Evolutionary conservation across 2,888 invertebrate species (phyloP).

Genomic region (Crioceris asparagi): DNA sequence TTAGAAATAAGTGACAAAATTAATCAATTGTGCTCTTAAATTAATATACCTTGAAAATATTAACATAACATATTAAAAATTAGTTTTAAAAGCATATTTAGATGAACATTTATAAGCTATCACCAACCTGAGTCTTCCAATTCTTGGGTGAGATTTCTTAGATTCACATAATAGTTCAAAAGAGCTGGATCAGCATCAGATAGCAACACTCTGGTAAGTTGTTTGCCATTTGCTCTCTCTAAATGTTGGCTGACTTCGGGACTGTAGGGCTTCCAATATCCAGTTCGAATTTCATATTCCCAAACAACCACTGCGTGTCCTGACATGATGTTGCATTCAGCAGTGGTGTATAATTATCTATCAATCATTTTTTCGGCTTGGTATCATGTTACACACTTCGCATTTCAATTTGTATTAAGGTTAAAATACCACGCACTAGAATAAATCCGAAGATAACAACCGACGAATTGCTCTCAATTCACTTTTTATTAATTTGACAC

Average conservation of each 20-base stretch:
- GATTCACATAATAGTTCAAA: conserved; percentile 67
- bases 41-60: too few relatives aligned
- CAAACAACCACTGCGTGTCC: conserved; percentile 70
- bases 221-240: conserved; percentile 74
- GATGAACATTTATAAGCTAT: too few relatives aligned
- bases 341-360: too few relatives aligned
- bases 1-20: too few relatives aligned
- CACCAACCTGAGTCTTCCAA: conserved; percentile 51
- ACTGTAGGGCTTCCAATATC: conserved; percentile 75
- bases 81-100: too few relatives aligned
- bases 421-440: background rate
- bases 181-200: conserved; percentile 77
- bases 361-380: conserved; percentile 9
- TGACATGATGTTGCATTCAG: conserved; percentile 38
- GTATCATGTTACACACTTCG: conserved; percentile 5
- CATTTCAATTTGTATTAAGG: conserved; percentile 5
- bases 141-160: conserved; percentile 62
- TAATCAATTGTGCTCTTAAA: too few relatives aligned
- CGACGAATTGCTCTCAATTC: conserved; percentile 6
- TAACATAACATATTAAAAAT: too few relatives aligned
- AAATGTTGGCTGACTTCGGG: conserved; percentile 77
- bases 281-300: conserved; percentile 65
- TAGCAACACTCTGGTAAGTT: conserved; percentile 71
- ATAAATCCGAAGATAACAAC: conserved; percentile 3
- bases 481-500: conserved; percentile 10